These are phyloP conservation scores for Hermetia illucens DNA, from an alignment of 1,140 invertebrate genomes.

Conservation along the genomic window DNA sequence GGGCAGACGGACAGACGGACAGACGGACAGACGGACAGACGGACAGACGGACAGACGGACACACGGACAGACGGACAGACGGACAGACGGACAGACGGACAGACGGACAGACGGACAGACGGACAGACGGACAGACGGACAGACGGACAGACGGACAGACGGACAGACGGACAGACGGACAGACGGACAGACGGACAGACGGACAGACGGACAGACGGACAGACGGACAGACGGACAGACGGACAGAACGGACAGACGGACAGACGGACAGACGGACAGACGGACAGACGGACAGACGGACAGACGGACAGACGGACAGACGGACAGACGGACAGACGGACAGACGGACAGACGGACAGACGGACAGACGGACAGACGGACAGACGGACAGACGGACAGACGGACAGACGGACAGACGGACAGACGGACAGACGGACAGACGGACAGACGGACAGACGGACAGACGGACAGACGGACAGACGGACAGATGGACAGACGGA, in stretches of 20 bases:
- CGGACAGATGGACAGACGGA: too few relatives aligned
- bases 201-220: not conserved
- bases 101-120: not conserved
- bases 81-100: not conserved
- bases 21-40: too few relatives aligned
- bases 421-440: not conserved
- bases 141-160: not conserved
- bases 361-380: not conserved
- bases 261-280: not conserved
- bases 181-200: not conserved
- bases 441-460: not conserved
- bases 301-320: not conserved
- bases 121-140: not conserved
- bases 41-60: too few relatives aligned
- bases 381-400: not conserved
- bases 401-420: not conserved
- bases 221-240: not conserved
- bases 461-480: not conserved
- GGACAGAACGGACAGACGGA: not conserved
- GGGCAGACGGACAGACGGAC: too few relatives aligned
- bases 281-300: not conserved
- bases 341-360: not conserved
- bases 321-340: not conserved
- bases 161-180: not conserved
- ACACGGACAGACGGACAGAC: too few relatives aligned